These are phyloP conservation scores for Diuraphis noxia DNA, from an alignment of 1,140 invertebrate genomes.

Conservation along the genomic window DNA sequence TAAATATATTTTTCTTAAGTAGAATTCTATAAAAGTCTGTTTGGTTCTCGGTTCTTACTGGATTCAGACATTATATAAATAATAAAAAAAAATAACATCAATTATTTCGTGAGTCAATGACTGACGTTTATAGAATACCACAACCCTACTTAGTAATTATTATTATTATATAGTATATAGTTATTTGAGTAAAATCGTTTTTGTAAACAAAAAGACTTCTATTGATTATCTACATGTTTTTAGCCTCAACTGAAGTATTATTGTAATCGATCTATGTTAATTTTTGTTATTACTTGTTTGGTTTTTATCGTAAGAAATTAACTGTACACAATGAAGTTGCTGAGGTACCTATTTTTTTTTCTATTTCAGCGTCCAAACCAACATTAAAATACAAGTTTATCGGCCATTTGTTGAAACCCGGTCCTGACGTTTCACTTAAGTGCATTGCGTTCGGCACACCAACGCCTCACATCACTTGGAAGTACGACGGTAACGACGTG, in stretches of 20 bases:
- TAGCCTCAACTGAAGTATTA: background rate
- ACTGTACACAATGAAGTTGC: background rate
- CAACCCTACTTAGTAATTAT: background rate
- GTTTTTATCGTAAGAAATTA: background rate
- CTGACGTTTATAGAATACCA: background rate
- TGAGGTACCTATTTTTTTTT: background rate
- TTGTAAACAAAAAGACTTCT: background rate
- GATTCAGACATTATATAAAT: no score
- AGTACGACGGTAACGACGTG: constrained; percentile 65
- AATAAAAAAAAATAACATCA: accelerated
- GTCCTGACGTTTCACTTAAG: constrained; percentile 66
- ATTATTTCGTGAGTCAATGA: no score
- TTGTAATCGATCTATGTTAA: background rate
- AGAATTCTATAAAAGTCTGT: background rate
- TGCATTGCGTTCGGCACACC: constrained; percentile 71
- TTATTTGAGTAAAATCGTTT: background rate
- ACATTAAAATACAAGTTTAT: constrained; percentile 66
- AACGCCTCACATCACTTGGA: constrained; percentile 67
- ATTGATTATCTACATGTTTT: background rate
- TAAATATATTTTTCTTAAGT: background rate
- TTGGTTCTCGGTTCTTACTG: background rate
- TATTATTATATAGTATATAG: background rate
- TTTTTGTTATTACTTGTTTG: background rate
- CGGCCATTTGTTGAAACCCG: constrained; percentile 66
- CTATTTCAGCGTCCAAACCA: constrained; percentile 58